Evolutionary conservation across 2,888 invertebrate genomes (phyloP), one percentile per base, ranked within the genome.

Genomic region (Lochmaea crataegi): DNA sequence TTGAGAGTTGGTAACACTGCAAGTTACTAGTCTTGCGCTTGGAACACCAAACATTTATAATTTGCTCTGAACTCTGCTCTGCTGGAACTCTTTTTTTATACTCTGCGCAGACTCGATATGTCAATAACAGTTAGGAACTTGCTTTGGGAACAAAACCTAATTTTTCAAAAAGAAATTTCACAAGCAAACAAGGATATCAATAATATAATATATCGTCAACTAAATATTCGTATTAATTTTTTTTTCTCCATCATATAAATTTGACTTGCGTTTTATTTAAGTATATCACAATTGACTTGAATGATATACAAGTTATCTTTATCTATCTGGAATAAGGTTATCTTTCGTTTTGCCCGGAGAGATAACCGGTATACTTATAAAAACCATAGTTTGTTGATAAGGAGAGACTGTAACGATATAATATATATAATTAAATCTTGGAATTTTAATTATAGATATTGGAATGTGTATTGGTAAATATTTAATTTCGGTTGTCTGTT

Each of bases 341-440:
- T 68, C 68, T 68, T 68, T 68, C 38, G 63, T 63, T 68, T 68
- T 68, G 68, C 68, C 68, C 68, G 68, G 61, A 68, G 68, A 63
- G 68, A 68, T 68, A 68, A 68, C n/a, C 45, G 51, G 51, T 61
- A 48, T 51, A 26, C 32, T 26, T 58, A 58, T 58, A 26, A 32
- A 58, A 58, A 58, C 58, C 58, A 32, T 58, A 58, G 58, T 58
- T 58, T 58, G 58, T 32, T 58, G 58, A 58, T 58, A 58, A 53
- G 53, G 53, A 6, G n/a, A 53, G 53, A 18, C 53, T 53, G 18
- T 53, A 53, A 53, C 18, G 53, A 53, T 53, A 18, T n/a, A n/a
- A n/a, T n/a, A n/a, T n/a, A n/a, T 38, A 38, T 18, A 53, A 53
- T 18, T 14, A 18, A 53, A 53, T 53, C 10, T 53, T 53, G 16